phyloP scores from a whole-genome alignment of 1,140 invertebrate species.

The Atopsyche davidsoni region DNA sequence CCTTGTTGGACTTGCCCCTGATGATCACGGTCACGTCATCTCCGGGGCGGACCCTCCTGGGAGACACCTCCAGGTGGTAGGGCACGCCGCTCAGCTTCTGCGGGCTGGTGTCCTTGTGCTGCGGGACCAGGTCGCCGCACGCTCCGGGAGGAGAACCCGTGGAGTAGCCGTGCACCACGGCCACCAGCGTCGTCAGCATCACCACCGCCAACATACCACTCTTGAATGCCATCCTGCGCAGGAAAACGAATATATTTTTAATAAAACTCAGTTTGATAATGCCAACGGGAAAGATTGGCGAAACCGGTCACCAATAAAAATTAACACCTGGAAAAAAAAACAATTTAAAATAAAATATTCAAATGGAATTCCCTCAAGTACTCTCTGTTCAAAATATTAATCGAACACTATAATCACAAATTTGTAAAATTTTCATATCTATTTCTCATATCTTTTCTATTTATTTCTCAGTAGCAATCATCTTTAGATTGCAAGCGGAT shows the following conservation, averaged over 20 bases:
- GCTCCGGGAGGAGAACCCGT: constrained; percentile 45
- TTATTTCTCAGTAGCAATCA: no score
- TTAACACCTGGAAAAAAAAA: no score
- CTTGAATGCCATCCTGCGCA: constrained; percentile 31
- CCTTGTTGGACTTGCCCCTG: constrained; percentile 34
- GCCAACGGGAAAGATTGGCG: no score
- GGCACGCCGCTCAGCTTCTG: constrained; percentile 41
- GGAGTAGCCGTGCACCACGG: constrained; percentile 37
- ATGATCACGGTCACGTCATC: constrained; percentile 38
- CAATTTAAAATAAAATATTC: no score
- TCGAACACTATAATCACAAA: no score
- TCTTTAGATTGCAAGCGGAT: no score
- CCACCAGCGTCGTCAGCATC: constrained; percentile 32
- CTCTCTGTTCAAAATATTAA: no score
- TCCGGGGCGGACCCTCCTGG: constrained; percentile 36
- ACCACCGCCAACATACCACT: constrained; percentile 34
- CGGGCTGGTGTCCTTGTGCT: constrained; percentile 42
- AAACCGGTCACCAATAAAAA: no score
- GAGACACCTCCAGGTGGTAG: constrained; percentile 43
- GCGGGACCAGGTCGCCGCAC: constrained; percentile 48
- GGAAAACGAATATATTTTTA: neutral
- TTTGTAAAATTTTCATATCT: no score
- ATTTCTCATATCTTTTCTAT: no score
- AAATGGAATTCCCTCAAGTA: no score
- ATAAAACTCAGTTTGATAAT: constrained; percentile 20